These are phyloP conservation scores for Tonatia bakeri DNA, from an alignment of 2,113 vertebrate species.

Conservation along the genomic window DNA sequence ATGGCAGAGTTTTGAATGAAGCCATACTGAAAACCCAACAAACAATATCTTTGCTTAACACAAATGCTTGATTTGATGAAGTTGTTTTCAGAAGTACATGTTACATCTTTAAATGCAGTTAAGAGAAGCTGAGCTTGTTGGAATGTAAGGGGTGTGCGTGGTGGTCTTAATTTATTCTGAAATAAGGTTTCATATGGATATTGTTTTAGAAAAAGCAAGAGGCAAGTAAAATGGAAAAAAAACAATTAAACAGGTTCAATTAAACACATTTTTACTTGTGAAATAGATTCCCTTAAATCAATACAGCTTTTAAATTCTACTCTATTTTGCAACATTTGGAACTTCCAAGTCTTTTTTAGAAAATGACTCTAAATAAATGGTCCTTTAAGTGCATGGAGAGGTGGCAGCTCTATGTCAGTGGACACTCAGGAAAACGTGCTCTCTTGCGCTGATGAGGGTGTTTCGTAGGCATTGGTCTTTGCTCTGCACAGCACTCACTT, in stretches of 20 bases:
- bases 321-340: background rate
- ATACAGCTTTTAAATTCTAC: background rate
- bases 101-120: background rate
- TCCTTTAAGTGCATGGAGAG: background rate
- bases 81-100: background rate
- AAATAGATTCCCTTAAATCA: slow-evolving; percentile 13
- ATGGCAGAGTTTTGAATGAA: background rate
- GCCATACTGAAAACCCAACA: background rate
- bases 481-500: background rate
- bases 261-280: background rate
- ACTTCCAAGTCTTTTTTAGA: background rate
- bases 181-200: background rate
- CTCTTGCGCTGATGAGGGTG: background rate
- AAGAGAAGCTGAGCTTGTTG: background rate
- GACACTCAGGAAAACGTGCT: background rate
- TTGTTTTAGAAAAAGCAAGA: slow-evolving; percentile 19
- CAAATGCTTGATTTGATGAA: background rate
- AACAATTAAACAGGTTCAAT: slow-evolving; percentile 31
- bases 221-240: background rate
- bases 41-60: slow-evolving; percentile 6
- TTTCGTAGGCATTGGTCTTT: background rate
- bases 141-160: background rate
- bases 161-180: background rate
- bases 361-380: background rate
- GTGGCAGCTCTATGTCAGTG: background rate